phyloP scores from a whole-genome alignment of 2,113 vertebrate genomes.

The Oxyruncus cristatus region DNA sequence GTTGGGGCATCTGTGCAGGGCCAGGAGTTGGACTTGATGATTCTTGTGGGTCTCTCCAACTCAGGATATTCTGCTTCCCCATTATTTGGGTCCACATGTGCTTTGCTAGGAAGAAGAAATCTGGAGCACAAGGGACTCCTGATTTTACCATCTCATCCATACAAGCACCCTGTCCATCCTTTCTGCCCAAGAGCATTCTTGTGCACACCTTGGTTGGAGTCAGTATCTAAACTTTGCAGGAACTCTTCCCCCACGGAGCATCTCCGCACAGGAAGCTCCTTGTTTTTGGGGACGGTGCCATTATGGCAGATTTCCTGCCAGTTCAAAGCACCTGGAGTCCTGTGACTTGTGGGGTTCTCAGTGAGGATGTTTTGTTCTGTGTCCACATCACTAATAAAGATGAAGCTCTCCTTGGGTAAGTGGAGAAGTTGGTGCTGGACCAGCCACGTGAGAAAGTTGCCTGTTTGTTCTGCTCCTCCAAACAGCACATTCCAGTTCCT shows the following conservation, averaged over 20 bases:
- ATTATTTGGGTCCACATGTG: rapidly evolving
- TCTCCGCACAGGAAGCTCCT: neutral
- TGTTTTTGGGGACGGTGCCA: rapidly evolving
- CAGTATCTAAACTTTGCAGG: rapidly evolving
- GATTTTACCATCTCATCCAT: rapidly evolving
- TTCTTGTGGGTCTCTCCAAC: neutral
- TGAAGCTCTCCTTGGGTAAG: neutral
- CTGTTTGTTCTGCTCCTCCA: neutral
- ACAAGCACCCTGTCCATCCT: rapidly evolving
- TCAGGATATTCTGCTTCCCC: neutral
- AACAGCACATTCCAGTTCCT: neutral
- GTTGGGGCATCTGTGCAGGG: neutral
- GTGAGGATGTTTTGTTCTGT: neutral
- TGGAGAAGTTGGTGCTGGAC: neutral
- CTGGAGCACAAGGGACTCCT: rapidly evolving
- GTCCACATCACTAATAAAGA: too few relatives aligned
- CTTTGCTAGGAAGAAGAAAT: neutral
- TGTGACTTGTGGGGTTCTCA: rapidly evolving
- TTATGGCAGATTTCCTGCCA: rapidly evolving
- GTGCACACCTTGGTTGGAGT: rapidly evolving
- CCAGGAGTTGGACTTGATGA: rapidly evolving
- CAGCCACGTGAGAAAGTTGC: rapidly evolving
- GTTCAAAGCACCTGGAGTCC: rapidly evolving
- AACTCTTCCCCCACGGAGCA: neutral
- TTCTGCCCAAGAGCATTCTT: neutral